These are phyloP conservation scores for Papilio polyxenes DNA, from an alignment of 1,140 invertebrate species.

Conservation along the genomic window DNA sequence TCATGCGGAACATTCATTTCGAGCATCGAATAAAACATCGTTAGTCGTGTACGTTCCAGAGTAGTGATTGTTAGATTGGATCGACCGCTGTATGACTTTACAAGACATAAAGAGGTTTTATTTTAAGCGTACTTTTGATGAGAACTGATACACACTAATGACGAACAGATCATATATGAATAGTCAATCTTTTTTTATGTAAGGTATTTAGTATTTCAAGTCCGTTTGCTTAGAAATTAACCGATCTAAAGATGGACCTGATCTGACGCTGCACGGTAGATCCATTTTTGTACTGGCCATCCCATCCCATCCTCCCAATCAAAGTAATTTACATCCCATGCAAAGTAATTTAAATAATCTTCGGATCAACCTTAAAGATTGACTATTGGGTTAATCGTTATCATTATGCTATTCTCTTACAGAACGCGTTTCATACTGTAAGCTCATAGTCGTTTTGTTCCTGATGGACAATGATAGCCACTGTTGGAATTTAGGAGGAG, in stretches of 20 bases:
- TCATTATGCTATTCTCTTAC: too few species aligned
- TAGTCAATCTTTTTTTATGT: too few species aligned
- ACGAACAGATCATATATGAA: too few species aligned
- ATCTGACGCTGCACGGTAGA: background rate
- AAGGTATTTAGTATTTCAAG: too few species aligned
- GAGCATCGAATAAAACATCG: slow-evolving; percentile 1
- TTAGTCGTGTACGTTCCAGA: background rate
- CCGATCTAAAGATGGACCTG: too few species aligned
- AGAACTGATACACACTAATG: background rate
- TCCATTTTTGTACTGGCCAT: background rate
- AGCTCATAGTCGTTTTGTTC: background rate
- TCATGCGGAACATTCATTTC: slow-evolving; percentile 32
- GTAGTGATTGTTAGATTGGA: background rate
- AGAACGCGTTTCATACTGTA: background rate
- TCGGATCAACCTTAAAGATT: too few species aligned
- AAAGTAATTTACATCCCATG: background rate
- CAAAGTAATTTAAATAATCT: background rate
- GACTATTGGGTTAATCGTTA: too few species aligned
- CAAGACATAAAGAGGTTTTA: background rate
- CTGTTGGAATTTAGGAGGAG: background rate
- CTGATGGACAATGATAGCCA: background rate
- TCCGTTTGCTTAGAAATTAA: too few species aligned
- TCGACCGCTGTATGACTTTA: background rate
- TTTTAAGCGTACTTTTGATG: background rate
- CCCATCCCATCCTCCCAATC: too few species aligned